Evolutionary conservation across 2,888 invertebrate species (phyloP).

Genomic region (Blomia tropicalis): DNA sequence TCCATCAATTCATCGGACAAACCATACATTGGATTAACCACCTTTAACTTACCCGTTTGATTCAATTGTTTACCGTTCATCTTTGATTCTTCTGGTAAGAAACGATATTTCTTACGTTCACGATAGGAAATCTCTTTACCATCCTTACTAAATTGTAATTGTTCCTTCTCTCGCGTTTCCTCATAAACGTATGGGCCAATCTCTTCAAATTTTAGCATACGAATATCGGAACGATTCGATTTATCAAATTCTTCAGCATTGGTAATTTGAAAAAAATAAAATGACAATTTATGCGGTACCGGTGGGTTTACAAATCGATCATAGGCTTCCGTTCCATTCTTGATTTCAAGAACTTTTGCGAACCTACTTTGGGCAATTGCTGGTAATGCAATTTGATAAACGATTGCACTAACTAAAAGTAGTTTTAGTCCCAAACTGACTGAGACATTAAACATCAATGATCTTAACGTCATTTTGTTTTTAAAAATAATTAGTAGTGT

Average conservation of each 20-base stretch:
- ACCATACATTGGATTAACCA: too few relatives aligned
- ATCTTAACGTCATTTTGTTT: too few relatives aligned
- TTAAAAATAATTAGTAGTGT: too few relatives aligned
- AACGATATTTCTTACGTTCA: background rate
- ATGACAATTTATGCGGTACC: constrained; percentile 27
- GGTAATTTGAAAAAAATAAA: constrained; percentile 24
- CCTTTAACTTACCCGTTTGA: background rate
- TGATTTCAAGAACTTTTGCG: background rate
- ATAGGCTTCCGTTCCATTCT: background rate
- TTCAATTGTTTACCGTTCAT: background rate
- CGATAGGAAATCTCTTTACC: background rate
- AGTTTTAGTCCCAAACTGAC: background rate
- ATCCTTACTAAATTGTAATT: background rate
- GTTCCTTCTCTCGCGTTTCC: background rate
- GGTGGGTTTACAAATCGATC: constrained; percentile 24
- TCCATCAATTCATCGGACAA: too few relatives aligned
- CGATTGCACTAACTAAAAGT: background rate
- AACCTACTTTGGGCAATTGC: background rate
- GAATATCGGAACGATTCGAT: background rate
- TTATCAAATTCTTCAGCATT: constrained; percentile 14
- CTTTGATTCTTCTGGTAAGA: background rate
- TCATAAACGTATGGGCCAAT: constrained; percentile 1
- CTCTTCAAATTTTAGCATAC: background rate
- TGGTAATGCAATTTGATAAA: background rate
- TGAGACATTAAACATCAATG: too few relatives aligned